Percentiles rank a stretch among this genome's conserved stretches.
These are phyloP conservation scores for Sarcophaga caerulescens DNA, from an alignment of 2,888 invertebrate genomes.

Conservation along the genomic window DNA sequence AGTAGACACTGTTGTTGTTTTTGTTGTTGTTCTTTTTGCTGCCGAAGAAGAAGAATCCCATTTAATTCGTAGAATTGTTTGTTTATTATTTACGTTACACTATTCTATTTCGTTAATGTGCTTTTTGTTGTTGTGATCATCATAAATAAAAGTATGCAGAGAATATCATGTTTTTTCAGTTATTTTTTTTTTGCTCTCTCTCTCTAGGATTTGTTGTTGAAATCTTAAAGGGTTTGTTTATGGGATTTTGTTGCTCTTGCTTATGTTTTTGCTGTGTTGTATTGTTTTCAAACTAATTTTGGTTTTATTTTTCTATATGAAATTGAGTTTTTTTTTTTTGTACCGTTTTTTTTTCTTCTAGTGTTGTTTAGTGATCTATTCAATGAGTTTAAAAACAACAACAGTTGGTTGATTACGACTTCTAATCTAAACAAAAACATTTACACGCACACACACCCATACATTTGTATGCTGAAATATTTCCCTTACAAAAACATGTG, in stretches of 20 bases:
- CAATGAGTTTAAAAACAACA: conserved; percentile 16
- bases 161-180: background rate
- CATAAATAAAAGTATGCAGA: background rate
- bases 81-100: conserved; percentile 61
- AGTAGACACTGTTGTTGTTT: conserved; percentile 58
- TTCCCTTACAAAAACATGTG: background rate
- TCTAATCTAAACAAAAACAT: background rate
- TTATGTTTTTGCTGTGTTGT: background rate
- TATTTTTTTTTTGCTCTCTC: background rate
- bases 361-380: conserved; percentile 1
- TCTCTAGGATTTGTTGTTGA: background rate
- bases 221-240: conserved; percentile 30
- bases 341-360: background rate
- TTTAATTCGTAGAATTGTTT: conserved; percentile 59
- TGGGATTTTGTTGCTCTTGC: background rate
- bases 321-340: too few species aligned
- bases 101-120: conserved; percentile 43
- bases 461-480: background rate
- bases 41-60: conserved; percentile 35
- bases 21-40: background rate
- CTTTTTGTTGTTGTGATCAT: conserved; percentile 27
- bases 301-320: too few species aligned
- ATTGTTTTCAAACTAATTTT: too few species aligned
- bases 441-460: background rate
- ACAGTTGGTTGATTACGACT: conserved; percentile 37